Conservation (phyloP, 1,140 invertebrate species). For the Conus betulinus region DNA sequence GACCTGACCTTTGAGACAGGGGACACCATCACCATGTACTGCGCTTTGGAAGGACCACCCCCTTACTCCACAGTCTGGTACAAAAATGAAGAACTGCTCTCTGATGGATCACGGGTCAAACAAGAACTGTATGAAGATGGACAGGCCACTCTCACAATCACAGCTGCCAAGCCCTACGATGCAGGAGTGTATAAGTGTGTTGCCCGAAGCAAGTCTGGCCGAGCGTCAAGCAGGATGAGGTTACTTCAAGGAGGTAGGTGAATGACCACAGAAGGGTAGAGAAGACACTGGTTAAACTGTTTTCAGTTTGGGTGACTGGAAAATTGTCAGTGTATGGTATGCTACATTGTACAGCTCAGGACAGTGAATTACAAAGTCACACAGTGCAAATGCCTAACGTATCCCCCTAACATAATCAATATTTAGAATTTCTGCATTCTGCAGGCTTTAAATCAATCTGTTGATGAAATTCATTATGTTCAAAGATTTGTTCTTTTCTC, state of each 20-base stretch:
- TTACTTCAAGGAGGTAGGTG: conserved; percentile 77
- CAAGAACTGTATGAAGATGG: conserved; percentile 86
- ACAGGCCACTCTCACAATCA: conserved; percentile 65
- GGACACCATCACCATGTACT: conserved; percentile 86
- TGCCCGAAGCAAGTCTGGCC: conserved; percentile 81
- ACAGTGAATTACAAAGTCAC: no score
- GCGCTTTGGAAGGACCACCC: conserved; percentile 92
- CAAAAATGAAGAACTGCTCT: conserved; percentile 75
- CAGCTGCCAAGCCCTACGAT: conserved; percentile 74
- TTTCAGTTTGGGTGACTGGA: no score
- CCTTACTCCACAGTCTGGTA: conserved; percentile 95
- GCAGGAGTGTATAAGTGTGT: conserved; percentile 96
- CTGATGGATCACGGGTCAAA: conserved; percentile 79
- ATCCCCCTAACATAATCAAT: no score
- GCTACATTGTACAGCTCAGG: no score
- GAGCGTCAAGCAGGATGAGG: conserved; percentile 76
- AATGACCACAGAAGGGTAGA: no score
- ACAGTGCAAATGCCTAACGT: no score
- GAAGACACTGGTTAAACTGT: no score
- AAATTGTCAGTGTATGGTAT: no score
- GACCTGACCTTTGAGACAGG: conserved; percentile 87
- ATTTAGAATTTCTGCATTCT: no score
- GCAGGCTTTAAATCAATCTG: no score
- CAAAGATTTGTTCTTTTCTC: no score
- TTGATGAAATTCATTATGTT: no score